Percentiles rank a stretch among this genome's conserved stretches.
phyloP scores from a whole-genome alignment of 2,797 vertebrate genomes.

The Brachyalestes nurse region DNA sequence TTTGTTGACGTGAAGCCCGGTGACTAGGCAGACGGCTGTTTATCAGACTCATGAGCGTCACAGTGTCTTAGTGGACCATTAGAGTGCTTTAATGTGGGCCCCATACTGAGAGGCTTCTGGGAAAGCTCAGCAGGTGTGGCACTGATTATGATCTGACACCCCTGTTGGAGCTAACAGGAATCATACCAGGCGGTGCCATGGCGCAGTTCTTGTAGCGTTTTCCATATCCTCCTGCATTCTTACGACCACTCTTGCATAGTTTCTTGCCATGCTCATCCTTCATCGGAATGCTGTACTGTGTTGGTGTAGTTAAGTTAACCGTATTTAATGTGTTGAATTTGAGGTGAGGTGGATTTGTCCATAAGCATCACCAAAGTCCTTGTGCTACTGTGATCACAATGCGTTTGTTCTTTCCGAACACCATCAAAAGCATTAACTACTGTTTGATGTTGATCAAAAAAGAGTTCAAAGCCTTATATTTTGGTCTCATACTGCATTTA shows the following conservation, averaged over 20 bases:
- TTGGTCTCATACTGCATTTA: constrained; percentile 29
- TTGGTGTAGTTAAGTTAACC: neutral
- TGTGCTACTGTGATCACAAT: constrained; percentile 11
- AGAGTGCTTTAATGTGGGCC: constrained; percentile 70
- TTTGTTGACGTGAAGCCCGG: constrained; percentile 11
- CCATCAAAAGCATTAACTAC: constrained; percentile 24
- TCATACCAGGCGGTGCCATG: constrained; percentile 52
- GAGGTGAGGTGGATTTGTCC: neutral
- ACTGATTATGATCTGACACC: constrained; percentile 76
- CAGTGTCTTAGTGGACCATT: constrained; percentile 63
- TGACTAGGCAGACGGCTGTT: constrained; percentile 52
- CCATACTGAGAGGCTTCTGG: constrained; percentile 72
- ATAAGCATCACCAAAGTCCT: neutral
- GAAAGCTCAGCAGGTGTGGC: constrained; percentile 75
- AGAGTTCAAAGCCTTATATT: constrained; percentile 32
- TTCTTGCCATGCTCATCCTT: constrained; percentile 13
- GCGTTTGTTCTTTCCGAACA: constrained; percentile 4
- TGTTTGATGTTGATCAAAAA: constrained; percentile 46
- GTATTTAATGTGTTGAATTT: neutral
- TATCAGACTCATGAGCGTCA: constrained; percentile 29
- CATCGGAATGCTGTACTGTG: neutral
- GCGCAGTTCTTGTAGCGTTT: neutral
- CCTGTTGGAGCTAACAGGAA: constrained; percentile 65
- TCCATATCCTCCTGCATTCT: neutral
- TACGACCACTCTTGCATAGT: neutral